Conservation (phyloP, 2,888 invertebrate species). For the Aphidoletes aphidimyza region DNA sequence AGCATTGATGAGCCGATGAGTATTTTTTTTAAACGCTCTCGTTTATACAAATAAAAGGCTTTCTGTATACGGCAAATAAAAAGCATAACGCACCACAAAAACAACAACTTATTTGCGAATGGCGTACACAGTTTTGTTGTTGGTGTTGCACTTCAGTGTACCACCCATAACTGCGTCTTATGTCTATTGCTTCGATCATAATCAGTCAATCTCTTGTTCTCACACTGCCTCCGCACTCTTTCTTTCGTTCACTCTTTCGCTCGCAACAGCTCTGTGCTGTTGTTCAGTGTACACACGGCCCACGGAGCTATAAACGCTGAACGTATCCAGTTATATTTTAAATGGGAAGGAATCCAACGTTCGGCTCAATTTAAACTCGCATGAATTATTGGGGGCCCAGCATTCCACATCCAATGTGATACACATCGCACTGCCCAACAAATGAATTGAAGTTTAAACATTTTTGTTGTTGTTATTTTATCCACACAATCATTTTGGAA, state of each 20-base stretch:
- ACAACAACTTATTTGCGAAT: constrained; percentile 47
- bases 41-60: constrained; percentile 26
- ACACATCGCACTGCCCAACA: constrained; percentile 10
- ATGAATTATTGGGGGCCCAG: neutral
- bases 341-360: neutral
- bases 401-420: too few species aligned
- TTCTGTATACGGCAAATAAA: neutral
- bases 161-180: neutral
- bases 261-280: too few species aligned
- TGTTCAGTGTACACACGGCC: too few species aligned
- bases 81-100: constrained; percentile 43
- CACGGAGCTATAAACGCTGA: too few species aligned
- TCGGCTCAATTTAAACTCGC: constrained; percentile 2
- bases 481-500: neutral
- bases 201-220: constrained; percentile 41
- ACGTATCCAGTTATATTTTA: constrained; percentile 39
- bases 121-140: neutral
- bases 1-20: constrained; percentile 40
- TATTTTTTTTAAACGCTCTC: constrained; percentile 15
- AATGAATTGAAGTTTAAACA: neutral
- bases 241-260: too few species aligned
- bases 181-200: neutral
- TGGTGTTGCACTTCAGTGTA: neutral
- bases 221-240: constrained; percentile 21
- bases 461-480: too few species aligned